Evolutionary conservation across 2,113 vertebrate genomes (phyloP).

Genomic region (Lipotes vexillifer): DNA sequence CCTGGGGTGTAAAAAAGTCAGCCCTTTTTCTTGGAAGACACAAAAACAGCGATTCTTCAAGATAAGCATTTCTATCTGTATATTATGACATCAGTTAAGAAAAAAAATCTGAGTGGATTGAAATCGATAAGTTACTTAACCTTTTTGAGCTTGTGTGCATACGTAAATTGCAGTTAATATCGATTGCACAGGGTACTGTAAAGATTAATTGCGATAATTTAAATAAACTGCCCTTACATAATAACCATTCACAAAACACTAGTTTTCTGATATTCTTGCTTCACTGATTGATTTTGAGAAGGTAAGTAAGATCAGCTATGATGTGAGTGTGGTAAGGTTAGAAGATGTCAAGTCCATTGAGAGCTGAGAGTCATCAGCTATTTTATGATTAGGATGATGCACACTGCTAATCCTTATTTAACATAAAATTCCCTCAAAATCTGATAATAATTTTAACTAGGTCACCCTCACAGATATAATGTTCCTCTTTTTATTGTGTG

Average conservation of each 20-base stretch:
- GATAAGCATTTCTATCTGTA: background rate
- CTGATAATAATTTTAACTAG: background rate
- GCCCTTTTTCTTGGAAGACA: background rate
- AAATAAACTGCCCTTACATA: background rate
- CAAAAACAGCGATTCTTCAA: background rate
- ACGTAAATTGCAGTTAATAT: background rate
- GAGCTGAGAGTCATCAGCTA: background rate
- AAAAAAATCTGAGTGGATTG: background rate
- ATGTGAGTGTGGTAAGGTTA: background rate
- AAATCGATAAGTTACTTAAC: background rate
- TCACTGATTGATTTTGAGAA: background rate
- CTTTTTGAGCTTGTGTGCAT: background rate
- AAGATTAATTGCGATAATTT: background rate
- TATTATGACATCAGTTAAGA: background rate
- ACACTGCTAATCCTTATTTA: background rate
- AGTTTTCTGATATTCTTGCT: background rate
- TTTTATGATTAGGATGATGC: background rate
- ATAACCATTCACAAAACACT: background rate
- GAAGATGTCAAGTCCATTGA: background rate
- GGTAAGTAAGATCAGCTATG: background rate
- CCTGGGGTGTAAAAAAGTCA: background rate
- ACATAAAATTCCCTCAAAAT: background rate
- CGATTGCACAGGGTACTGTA: background rate
- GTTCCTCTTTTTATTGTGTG: background rate
- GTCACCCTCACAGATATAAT: background rate